Base-by-base conservation (phyloP, 2,797 vertebrate genomes). In the Macroramphosus scolopax region DNA sequence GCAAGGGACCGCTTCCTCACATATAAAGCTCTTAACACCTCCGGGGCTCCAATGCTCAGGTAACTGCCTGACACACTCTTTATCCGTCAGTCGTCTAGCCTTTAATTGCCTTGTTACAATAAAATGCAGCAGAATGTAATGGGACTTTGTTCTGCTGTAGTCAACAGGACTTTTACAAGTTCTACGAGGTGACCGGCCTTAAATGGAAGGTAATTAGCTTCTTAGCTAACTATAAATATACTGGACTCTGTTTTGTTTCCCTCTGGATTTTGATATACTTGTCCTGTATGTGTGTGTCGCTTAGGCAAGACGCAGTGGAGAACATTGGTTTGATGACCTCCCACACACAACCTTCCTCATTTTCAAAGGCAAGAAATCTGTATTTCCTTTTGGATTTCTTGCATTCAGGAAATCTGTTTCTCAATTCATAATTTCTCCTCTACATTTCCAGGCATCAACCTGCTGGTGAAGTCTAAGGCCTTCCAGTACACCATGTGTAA, bases 401-500 rank as follows among this genome's bases (percentile, higher is more conserved):
- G 2, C 20, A 30, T 11, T 3, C 10, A 35, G 42, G 5, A 10
- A 12, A 31, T 25, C 5, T 18, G 2, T 14, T 12, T 35, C 33
- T 55, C 12, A 14, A 5, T 31, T 40, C 20, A 11, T 30, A 9
- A 12, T 25, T 60, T 6, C 8, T 55, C 11, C 5, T 78, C 9
- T 17, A 1, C n/a, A 63, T 48, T 15, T 18, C 32, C 57, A 99
- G 96, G 96, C 51, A 93, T 99, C 78, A 94, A 98, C 77, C 90
- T 97, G 68, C 89, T 97, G 10, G 96, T 98, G 80, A 95, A 95
- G 74, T 98, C 96, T 49, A 94, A 81, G 24, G 88, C 86, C 65
- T 99, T 97, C 83, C 95, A 98, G 32, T 96, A 97, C 69, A 69
- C 87, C 47, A 97, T 99, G 92, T 97, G 96, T 99, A 88, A 97